Percentiles rank a stretch among this genome's conserved stretches.
These are phyloP conservation scores for Percina caprodes DNA, from an alignment of 2,113 vertebrate genomes.

Conservation along the genomic window DNA sequence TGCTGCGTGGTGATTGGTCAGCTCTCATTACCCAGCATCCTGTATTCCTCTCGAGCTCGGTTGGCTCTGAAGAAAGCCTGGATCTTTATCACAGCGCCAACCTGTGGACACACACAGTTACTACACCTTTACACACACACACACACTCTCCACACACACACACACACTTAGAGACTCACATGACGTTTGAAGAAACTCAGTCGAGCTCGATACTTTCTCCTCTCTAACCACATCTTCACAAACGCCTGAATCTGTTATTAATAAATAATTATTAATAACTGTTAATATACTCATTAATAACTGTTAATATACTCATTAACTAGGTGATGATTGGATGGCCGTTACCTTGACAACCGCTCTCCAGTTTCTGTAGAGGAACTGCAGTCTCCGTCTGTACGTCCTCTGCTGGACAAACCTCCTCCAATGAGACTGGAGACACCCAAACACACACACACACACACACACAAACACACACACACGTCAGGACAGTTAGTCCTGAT, in stretches of 20 bases:
- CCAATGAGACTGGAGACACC: slow-evolving; percentile 88
- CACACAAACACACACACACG: not conserved
- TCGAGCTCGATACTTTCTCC: slow-evolving; percentile 83
- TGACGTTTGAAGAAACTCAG: slow-evolving; percentile 88
- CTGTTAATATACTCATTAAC: too few relatives aligned
- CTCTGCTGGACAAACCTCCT: slow-evolving; percentile 85
- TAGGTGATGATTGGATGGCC: not conserved
- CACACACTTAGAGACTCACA: slow-evolving; percentile 77
- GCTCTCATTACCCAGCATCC: slow-evolving; percentile 84
- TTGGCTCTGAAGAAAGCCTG: slow-evolving; percentile 94
- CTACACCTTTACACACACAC: not conserved
- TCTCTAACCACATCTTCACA: slow-evolving; percentile 88
- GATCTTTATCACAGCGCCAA: slow-evolving; percentile 90
- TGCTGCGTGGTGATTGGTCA: too few relatives aligned
- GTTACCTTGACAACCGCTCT: slow-evolving; percentile 87
- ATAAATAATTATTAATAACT: not conserved
- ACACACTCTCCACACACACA: not conserved
- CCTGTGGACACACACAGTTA: slow-evolving; percentile 77
- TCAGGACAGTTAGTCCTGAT: not conserved
- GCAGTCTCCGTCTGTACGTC: slow-evolving; percentile 82
- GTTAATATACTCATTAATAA: too few relatives aligned
- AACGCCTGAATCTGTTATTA: slow-evolving; percentile 88
- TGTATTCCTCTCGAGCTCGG: slow-evolving; percentile 89
- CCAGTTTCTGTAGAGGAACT: slow-evolving; percentile 81
- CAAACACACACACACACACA: too few relatives aligned